Percentiles rank a stretch among this genome's conserved stretches.
Evolutionary conservation across 2,113 vertebrate species (phyloP).

Genomic region (Prolemur simus): DNA sequence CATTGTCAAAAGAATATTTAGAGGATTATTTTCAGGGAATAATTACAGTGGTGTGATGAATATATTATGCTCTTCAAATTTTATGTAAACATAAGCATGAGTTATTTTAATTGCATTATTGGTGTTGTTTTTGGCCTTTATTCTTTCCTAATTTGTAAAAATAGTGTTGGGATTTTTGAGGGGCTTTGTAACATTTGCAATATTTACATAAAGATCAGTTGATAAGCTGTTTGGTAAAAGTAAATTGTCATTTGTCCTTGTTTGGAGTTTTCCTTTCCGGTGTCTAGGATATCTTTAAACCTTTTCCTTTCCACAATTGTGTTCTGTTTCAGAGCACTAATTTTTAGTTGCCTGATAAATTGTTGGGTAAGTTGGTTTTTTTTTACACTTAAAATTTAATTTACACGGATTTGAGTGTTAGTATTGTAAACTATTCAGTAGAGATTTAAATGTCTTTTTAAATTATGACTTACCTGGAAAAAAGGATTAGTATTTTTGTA

Average conservation of each 20-base stretch:
- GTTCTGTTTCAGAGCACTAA: slow-evolving; percentile 49
- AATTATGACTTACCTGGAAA: background rate
- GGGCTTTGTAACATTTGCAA: slow-evolving; percentile 70
- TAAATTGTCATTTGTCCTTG: slow-evolving; percentile 77
- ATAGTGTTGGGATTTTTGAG: slow-evolving; percentile 80
- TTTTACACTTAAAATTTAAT: background rate
- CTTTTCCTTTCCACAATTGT: slow-evolving; percentile 65
- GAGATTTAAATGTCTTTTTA: background rate
- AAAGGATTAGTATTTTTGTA: background rate
- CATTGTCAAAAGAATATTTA: slow-evolving; percentile 89
- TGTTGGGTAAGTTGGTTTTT: slow-evolving; percentile 53
- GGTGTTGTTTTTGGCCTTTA: slow-evolving; percentile 84
- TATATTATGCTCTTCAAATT: slow-evolving; percentile 86
- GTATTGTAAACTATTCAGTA: background rate
- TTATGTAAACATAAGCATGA: slow-evolving; percentile 82
- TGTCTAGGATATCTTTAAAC: slow-evolving; percentile 62
- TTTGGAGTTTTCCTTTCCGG: slow-evolving; percentile 73
- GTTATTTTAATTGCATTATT: slow-evolving; percentile 85
- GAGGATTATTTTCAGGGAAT: slow-evolving; percentile 85
- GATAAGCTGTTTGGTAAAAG: slow-evolving; percentile 73
- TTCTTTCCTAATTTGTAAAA: slow-evolving; percentile 83
- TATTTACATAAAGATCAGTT: slow-evolving; percentile 76
- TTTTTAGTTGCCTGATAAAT: background rate
- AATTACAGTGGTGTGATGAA: slow-evolving; percentile 87
- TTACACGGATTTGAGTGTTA: background rate